phyloP scores from a whole-genome alignment of 2,113 vertebrate genomes.

The Pimephales promelas region DNA sequence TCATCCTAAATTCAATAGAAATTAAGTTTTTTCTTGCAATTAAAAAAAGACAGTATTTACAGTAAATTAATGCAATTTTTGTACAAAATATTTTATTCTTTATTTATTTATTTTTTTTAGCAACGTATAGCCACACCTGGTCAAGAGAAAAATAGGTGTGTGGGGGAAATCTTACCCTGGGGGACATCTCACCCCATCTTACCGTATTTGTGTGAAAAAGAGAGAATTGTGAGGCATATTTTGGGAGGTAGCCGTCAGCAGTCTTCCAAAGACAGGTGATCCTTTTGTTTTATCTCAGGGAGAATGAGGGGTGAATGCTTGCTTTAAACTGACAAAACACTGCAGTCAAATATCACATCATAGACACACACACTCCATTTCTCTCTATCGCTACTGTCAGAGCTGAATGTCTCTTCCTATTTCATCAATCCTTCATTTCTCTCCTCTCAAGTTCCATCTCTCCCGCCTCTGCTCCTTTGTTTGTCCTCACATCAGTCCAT shows the following conservation, averaged over 20 bases:
- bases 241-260: constrained; percentile 22
- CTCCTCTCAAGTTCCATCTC: constrained; percentile 19
- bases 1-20: too few relatives aligned
- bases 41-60: too few relatives aligned
- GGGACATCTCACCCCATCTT: not conserved
- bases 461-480: not conserved
- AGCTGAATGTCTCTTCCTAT: constrained; percentile 23
- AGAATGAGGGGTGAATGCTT: constrained; percentile 27
- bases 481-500: constrained; percentile 13
- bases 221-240: not conserved
- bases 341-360: constrained; percentile 37
- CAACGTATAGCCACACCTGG: not conserved
- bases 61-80: too few relatives aligned
- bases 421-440: constrained; percentile 24
- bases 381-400: constrained; percentile 35
- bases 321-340: constrained; percentile 45
- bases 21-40: too few relatives aligned
- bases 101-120: too few relatives aligned
- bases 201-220: constrained; percentile 15
- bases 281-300: constrained; percentile 36
- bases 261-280: constrained; percentile 23
- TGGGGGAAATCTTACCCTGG: not conserved
- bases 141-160: not conserved
- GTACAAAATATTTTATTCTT: too few relatives aligned
- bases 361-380: constrained; percentile 28